Base-by-base conservation (phyloP, 2,888 invertebrate genomes). In the Loripinus fragilis region DNA sequence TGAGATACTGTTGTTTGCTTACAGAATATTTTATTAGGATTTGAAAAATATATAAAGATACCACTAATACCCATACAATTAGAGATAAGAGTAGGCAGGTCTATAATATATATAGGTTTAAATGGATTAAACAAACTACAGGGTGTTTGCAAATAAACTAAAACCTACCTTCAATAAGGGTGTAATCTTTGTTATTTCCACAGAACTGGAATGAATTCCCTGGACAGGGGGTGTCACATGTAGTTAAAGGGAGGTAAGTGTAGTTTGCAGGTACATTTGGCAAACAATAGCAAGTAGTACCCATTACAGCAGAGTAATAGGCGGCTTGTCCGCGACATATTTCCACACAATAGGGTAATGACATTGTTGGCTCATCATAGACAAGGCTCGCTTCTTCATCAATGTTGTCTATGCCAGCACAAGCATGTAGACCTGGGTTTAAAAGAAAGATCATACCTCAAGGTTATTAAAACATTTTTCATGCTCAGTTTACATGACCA, bases 151-250 rank as follows among this genome's bases (percentile, higher is more conserved):
- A n/a, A n/a, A n/a, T n/a, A n/a, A 8, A 38, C 38, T 38, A 38
- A 38, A 38, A 52, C 25, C 10, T 52, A 60, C 60, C 60, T 60
- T 60, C 60, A 20, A 60, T 30, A 2, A 60, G 33, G 8, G 60
- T 60, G 33, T 33, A 33, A 33, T 60, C 33, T 41, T 8, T 42
- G 7, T 8, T n/a, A 48, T 69, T 38, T 0, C 83, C 83, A 68
- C 83, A 83, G 64, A 45, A 66, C 45, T 83, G 83, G n/a, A 73
- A 68, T 0, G 41, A n/a, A 41, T 83, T 69, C 23, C 83, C 80
- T 7, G 78, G 72, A 65, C 83, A 83, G 1, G 67, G 25, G 0
- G 17, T 17, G 23, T 25, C 38, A 67, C 80, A 83, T 0, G 68
- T 66, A 5, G 55, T 41, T 55, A 38, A 66, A 0, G 60, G 28